phyloP scores from a whole-genome alignment of 2,797 vertebrate genomes.

The Xerus rutilus region DNA sequence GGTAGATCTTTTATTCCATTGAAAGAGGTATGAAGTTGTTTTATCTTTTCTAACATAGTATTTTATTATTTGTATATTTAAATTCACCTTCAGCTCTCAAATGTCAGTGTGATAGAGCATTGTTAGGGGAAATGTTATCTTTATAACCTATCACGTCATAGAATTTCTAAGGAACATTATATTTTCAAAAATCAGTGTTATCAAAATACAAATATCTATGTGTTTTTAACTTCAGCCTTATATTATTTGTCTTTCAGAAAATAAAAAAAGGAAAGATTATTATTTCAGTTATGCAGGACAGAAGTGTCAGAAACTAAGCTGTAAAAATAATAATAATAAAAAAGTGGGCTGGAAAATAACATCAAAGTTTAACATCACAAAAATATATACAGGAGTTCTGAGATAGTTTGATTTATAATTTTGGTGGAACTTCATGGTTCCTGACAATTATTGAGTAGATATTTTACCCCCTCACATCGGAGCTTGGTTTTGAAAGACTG shows the following conservation, averaged over 20 bases:
- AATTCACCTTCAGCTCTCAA: background rate
- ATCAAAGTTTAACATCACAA: background rate
- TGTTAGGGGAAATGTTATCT: background rate
- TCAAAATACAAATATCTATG: background rate
- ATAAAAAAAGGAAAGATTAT: constrained; percentile 15
- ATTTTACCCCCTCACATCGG: background rate
- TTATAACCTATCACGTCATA: constrained; percentile 20
- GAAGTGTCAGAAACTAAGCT: background rate
- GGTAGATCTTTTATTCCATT: background rate
- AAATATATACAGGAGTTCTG: background rate
- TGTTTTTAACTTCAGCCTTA: constrained; percentile 5
- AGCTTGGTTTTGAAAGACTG: background rate
- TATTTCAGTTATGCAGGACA: background rate
- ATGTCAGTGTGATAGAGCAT: background rate
- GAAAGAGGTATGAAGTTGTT: background rate
- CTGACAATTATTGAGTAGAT: background rate
- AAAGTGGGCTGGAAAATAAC: background rate
- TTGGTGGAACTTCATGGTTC: background rate
- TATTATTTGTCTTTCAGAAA: constrained; percentile 35
- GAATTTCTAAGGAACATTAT: constrained; percentile 4
- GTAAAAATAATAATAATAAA: constrained; percentile 15
- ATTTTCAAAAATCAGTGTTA: background rate
- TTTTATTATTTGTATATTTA: background rate
- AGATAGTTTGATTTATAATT: background rate
- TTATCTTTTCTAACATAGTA: background rate